Conservation (phyloP, 2,797 vertebrate genomes). For the Psittacula echo region DNA sequence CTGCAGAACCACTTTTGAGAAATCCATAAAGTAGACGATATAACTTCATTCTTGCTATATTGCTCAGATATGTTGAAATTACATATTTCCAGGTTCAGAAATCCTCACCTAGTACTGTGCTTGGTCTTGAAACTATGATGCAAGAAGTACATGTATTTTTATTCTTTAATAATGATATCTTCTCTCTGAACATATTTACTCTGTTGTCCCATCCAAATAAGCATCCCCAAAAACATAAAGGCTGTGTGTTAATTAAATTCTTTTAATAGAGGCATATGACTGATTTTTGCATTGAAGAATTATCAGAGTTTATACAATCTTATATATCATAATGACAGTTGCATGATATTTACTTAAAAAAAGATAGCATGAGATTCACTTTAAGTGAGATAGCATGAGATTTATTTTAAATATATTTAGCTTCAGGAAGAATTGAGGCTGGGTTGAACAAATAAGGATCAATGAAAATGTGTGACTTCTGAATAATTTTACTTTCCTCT, state of each 20-base stretch:
- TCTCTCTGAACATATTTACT: background rate
- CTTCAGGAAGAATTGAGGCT: background rate
- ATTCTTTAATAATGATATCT: background rate
- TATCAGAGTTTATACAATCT: background rate
- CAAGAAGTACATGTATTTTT: background rate
- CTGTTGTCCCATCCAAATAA: background rate
- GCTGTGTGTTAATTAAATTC: background rate
- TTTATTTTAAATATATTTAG: background rate
- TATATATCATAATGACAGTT: background rate
- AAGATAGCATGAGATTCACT: background rate
- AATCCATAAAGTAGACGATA: background rate
- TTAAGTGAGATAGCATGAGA: background rate
- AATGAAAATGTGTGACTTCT: background rate
- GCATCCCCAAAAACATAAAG: background rate
- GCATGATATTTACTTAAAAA: background rate
- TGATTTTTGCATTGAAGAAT: background rate
- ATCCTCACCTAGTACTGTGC: background rate
- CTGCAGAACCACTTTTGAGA: background rate
- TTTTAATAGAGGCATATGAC: background rate
- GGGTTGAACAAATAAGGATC: background rate
- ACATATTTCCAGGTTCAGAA: background rate
- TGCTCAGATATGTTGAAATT: background rate
- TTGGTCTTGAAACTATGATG: background rate
- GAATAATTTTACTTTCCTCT: background rate
- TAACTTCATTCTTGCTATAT: background rate